These are phyloP conservation scores for Thereuonema tuberculata DNA, from an alignment of 1,140 invertebrate species.

Conservation along the genomic window DNA sequence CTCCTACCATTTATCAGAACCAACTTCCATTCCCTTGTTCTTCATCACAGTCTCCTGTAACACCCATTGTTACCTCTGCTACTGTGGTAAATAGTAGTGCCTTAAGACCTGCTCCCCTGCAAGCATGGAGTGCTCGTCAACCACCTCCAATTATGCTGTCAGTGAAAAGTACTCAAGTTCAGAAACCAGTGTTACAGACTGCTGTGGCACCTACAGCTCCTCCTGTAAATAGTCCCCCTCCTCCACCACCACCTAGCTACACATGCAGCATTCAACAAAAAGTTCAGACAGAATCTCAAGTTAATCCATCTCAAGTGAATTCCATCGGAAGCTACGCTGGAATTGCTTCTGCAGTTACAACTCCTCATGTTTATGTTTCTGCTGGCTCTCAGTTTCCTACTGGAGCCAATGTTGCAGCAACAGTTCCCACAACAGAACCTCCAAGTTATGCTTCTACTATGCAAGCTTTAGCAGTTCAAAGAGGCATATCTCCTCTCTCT, in stretches of 20 bases:
- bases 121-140: constrained; percentile 41
- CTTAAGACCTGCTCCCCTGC: constrained; percentile 22
- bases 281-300: not conserved
- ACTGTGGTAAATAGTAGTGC: not conserved
- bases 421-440: constrained; percentile 69
- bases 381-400: not conserved
- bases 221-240: constrained; percentile 20
- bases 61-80: not conserved
- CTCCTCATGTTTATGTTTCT: no score
- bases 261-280: not conserved
- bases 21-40: constrained; percentile 24
- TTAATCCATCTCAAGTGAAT: not conserved
- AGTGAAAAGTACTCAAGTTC: constrained; percentile 84
- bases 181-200: constrained; percentile 83
- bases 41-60: constrained; percentile 21
- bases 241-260: not conserved
- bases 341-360: not conserved
- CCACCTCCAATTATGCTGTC: constrained; percentile 91
- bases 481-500: constrained; percentile 39
- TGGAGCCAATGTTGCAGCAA: constrained; percentile 18
- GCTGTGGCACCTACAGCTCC: constrained; percentile 71
- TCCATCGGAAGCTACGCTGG: not conserved
- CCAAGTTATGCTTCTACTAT: constrained; percentile 83
- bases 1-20: constrained; percentile 13
- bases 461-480: constrained; percentile 62